Evolutionary conservation across 1,140 invertebrate genomes (phyloP).

Genomic region (Bombyx mandarina): DNA sequence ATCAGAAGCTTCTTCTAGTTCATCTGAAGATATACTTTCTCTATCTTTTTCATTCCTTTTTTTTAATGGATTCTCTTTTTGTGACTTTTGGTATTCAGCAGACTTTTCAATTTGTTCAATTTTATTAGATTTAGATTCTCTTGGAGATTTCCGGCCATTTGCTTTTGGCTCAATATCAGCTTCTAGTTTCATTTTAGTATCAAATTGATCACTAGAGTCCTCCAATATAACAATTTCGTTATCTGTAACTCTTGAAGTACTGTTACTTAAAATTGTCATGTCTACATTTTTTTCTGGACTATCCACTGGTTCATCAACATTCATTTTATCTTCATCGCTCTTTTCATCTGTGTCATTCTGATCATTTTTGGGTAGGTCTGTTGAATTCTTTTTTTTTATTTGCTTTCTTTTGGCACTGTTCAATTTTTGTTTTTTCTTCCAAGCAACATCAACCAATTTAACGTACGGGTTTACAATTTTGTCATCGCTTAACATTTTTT

Average conservation of each 20-base stretch:
- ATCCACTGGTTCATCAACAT: slow-evolving; percentile 21
- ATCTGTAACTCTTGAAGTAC: not conserved
- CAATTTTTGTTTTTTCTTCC: slow-evolving; percentile 53
- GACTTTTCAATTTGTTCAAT: not conserved
- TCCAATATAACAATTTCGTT: slow-evolving; percentile 16
- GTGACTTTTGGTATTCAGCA: not conserved
- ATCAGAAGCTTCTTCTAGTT: not conserved
- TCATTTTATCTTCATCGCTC: slow-evolving; percentile 20
- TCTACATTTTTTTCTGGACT: slow-evolving; percentile 1
- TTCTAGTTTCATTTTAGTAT: slow-evolving; percentile 3
- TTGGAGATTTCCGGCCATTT: not conserved
- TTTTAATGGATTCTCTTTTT: not conserved
- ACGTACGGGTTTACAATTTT: slow-evolving; percentile 47
- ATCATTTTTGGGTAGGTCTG: slow-evolving; percentile 11
- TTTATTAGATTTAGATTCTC: not conserved
- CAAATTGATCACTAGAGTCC: slow-evolving; percentile 15
- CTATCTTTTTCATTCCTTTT: not conserved
- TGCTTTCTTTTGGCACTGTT: slow-evolving; percentile 39
- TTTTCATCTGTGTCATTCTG: slow-evolving; percentile 7
- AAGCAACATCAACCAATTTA: slow-evolving; percentile 48
- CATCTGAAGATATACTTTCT: slow-evolving; percentile 1
- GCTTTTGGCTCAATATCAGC: not conserved
- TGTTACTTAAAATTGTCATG: not conserved
- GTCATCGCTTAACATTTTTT: slow-evolving; percentile 14
- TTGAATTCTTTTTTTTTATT: slow-evolving; percentile 20